phyloP scores from a whole-genome alignment of 2,888 invertebrate species.

The Coecobrya sp. region DNA sequence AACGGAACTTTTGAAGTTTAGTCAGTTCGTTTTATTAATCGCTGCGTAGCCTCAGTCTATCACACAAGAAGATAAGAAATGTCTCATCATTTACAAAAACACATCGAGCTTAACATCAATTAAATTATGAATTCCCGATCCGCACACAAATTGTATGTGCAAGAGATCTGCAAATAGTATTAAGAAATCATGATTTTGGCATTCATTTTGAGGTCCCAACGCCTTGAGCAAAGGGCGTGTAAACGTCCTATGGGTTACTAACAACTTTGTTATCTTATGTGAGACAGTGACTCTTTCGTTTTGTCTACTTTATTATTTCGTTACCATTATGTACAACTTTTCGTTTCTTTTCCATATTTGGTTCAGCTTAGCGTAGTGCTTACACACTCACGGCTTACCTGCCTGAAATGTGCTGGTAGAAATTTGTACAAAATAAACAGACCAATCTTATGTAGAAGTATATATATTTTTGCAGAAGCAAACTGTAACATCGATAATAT shows the following conservation, averaged over 20 bases:
- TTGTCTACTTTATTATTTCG: neutral
- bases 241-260: conserved; percentile 25
- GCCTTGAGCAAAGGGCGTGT: conserved; percentile 65
- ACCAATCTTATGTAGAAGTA: neutral
- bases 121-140: neutral
- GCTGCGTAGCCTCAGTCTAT: too few relatives aligned
- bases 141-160: neutral
- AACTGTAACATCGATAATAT: conserved; percentile 14
- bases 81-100: too few relatives aligned
- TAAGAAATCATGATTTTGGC: conserved; percentile 33
- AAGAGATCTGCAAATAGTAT: neutral
- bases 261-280: neutral
- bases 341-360: conserved; percentile 34
- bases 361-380: neutral
- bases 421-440: too few relatives aligned
- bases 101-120: neutral
- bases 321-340: neutral
- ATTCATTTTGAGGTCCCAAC: conserved; percentile 17
- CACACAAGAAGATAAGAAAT: too few relatives aligned
- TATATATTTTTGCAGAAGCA: neutral
- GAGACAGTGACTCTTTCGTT: neutral
- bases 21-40: too few relatives aligned
- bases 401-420: neutral
- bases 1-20: too few relatives aligned
- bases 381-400: neutral